Base-by-base conservation (phyloP, 2,797 vertebrate species). In the Anas flavirostris region DNA sequence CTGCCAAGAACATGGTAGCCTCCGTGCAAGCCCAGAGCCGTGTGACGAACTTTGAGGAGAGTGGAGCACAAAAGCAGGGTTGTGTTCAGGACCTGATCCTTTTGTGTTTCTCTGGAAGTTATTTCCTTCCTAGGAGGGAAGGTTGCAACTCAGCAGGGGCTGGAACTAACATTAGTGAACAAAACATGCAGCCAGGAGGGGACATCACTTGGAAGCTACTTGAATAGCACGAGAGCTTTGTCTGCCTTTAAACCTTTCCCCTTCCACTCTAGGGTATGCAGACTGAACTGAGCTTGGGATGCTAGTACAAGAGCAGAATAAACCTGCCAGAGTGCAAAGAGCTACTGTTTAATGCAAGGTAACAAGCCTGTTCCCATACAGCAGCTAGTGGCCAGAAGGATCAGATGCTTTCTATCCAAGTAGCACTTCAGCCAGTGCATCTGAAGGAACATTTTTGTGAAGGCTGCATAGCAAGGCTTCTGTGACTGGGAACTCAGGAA, bases 101-200 rank as follows among this genome's bases (percentile, higher is more conserved):
- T 93, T 93, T 79, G 87, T 37, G 10, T 88, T 77, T 70, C 25
- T 70, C 58, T 78, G 56, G 8, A 78, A 91, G 94, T 88, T 88
- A 33, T 72, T 96, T 66, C 85, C 84, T 91, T 91, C 74, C 59
- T 26, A 60, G 63, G 77, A 87, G 85, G 87, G 93, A 92, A 94
- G 85, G 82, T 35, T 96, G 94, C 86, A 82, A 72, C 64, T 94
- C 82, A 87, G 89, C 94, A 73, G 95, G 89, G 91, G 69, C 90
- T 87, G 79, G 79, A 89, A 81, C 76, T 62, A 52, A 82, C 82
- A 74, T 83, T 69, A 97, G 95, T 92, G 96, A 95, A 79, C 50
- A 87, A 96, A 78, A 79, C 97, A 96, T 97, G 96, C 98, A 97
- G 97, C 96, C 96, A 50, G 19, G 95, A 96, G 91, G 90, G 93